A percentile compares a stretch with the other conserved stretches of the same genome.
Conservation (phyloP, 2,888 invertebrate species). For the Metalampra italica region DNA sequence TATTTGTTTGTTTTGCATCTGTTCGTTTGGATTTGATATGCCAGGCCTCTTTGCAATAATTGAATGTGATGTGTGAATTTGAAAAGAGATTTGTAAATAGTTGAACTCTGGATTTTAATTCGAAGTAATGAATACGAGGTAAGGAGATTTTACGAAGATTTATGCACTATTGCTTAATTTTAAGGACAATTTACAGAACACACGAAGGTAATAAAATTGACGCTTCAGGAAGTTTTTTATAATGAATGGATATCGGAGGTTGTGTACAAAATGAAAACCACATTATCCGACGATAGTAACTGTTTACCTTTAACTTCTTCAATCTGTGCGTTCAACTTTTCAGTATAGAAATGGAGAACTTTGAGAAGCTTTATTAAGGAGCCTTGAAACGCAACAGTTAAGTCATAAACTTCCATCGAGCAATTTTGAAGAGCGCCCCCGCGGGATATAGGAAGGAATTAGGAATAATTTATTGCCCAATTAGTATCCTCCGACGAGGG, state of each 20-base stretch:
- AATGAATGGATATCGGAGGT: too few species aligned
- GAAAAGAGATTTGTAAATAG: too few species aligned
- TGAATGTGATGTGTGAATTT: conserved; percentile 9
- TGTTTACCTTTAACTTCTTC: too few species aligned
- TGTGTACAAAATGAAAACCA: too few species aligned
- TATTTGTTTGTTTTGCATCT: conserved; percentile 4
- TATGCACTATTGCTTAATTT: too few species aligned
- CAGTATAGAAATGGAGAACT: background rate
- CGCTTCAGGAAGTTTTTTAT: too few species aligned
- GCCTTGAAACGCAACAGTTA: conserved; percentile 21
- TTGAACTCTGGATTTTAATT: too few species aligned
- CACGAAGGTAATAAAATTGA: too few species aligned
- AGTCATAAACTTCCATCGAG: conserved; percentile 24
- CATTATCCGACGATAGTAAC: too few species aligned
- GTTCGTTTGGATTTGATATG: background rate
- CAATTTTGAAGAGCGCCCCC: conserved; percentile 32
- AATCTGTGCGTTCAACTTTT: background rate
- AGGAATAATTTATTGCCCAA: conserved; percentile 57
- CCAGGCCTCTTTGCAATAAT: conserved; percentile 26
- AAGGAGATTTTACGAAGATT: too few species aligned
- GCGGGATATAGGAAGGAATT: conserved; percentile 38
- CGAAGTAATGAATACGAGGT: too few species aligned
- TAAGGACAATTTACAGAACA: too few species aligned
- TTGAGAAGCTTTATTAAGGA: background rate
- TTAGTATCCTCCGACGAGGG: conserved; percentile 40